Evolutionary conservation across 2,797 vertebrate species (phyloP).

Genomic region (Zalophus californianus): DNA sequence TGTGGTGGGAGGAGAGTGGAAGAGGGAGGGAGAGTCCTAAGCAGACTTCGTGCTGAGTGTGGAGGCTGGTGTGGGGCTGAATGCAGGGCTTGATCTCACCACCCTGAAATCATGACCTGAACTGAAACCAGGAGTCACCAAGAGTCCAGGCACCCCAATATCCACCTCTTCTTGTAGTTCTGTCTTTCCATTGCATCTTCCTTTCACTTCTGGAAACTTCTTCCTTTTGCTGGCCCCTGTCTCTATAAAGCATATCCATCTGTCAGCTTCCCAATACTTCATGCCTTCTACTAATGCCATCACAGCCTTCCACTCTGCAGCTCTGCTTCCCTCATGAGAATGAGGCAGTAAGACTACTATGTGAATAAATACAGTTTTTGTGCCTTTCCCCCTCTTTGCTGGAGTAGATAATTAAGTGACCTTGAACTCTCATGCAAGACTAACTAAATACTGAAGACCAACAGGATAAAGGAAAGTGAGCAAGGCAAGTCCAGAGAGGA

Average conservation of each 20-base stretch:
- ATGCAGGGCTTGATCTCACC: neutral
- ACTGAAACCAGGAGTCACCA: neutral
- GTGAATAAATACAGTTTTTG: neutral
- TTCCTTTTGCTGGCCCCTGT: neutral
- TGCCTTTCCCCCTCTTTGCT: neutral
- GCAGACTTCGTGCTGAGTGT: neutral
- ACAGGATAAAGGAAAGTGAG: neutral
- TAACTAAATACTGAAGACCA: neutral
- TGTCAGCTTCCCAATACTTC: neutral
- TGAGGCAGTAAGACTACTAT: neutral
- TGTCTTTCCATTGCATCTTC: neutral
- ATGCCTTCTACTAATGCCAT: neutral
- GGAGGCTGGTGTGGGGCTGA: neutral
- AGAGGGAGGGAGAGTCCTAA: neutral
- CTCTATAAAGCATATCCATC: neutral
- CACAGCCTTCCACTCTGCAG: neutral
- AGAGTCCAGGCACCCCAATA: too few species aligned
- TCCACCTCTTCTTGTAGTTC: neutral
- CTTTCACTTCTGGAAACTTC: neutral
- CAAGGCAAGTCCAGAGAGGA: neutral
- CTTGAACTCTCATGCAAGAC: neutral
- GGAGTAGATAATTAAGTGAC: neutral
- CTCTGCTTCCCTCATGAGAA: neutral
- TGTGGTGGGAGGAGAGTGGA: neutral
- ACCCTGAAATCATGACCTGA: neutral